Evolutionary conservation across 2,797 vertebrate genomes (phyloP), one percentile per base, ranked within the genome.

Genomic region (Phoeniculus purpureus): DNA sequence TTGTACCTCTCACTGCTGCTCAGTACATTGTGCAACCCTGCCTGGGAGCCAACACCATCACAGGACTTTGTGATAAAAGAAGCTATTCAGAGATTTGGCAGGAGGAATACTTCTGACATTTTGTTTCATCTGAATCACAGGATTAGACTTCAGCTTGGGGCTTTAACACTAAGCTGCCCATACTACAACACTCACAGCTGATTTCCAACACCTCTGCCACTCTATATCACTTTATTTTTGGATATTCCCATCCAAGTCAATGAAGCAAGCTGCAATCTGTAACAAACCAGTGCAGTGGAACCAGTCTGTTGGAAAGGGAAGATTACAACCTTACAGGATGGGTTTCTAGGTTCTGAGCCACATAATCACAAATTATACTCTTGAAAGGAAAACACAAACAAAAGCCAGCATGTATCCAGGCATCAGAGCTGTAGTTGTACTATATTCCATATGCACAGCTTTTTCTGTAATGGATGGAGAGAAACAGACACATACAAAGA

Each of bases 1-100:
- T 92, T 91, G 34, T 70, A 70, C 59, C 27, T 64, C 64, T 76
- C 34, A 51, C 32, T 34, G 59, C 48, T 80, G 56, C 52, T 87
- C 51, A 80, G 73, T 22, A 81, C 45, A 79, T 64, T 79, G 82
- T 76, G 73, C 77, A 81, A 56, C 77, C 52, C 66, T 45, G 73
- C 68, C 74, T 58, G 66, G 10, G 22, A 93, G 85, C 89, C 89
- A 95, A 71, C 67, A 43, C 1, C 5, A 79, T 78, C 87, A 81
- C 0, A 92, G 70, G 76, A 93, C 76, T 64, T 52, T 22, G 5
- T 18, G 85, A 92, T 66, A 94, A 94, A 92, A 85, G 89, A 47
- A 93, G 47, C 71, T 85, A 73, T 92, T 95, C 82, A 85, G 82
- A 81, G 34, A 83, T 87, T 76, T 95, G 93, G 93, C 91, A 94